Base-by-base conservation (phyloP, 2,113 vertebrate genomes). In the Nesoenas mayeri region DNA sequence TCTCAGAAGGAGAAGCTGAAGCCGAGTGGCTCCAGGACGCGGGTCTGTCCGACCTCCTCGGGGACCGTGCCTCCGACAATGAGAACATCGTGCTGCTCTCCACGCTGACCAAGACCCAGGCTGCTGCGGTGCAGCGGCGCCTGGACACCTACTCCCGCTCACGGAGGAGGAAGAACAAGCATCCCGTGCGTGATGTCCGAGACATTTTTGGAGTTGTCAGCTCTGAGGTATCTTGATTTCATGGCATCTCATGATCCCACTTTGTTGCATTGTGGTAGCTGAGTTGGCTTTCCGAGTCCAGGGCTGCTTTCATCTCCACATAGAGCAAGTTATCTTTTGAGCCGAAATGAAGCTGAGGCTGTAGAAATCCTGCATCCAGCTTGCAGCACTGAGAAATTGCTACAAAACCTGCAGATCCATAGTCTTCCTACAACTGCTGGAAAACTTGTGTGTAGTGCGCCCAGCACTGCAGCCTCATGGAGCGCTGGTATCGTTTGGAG, bases 1-100 rank as follows among this genome's bases (percentile, higher is more conserved):
- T 16, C 6, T 31, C 96, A 99, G 98, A 99, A 48, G 98, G 98
- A 2, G 99, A 99, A 60, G 98, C 98, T 15, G 98, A 99, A 82
- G 98, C 98, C 5, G 98, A 98, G 96, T 99, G 99, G 99, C 97
- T 99, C 47, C 98, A 98, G 65, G 99, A 99, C 5, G 98, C 98
- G 1, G 99, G 99, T 22, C 97, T 99, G 44, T 98, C 98, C 0
- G 97, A 97, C 50, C 98, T 99, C n/a, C 98, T 99, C 2, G 97
- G 97, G 12, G 98, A 98, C 44, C 71, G 85, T 5, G 93, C 82
- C 8, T 97, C 97, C 0, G 98, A 98, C n/a, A 97, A 97, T 1
- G 98, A 98, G 79, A 98, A 98, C 9, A 94, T 95, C 1, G 91
- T 98, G 61, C 97, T 99, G 95, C 98, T 99, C 78, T 99, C 99